Base-by-base conservation (phyloP, 2,888 invertebrate genomes). In the Adela reaumurella region DNA sequence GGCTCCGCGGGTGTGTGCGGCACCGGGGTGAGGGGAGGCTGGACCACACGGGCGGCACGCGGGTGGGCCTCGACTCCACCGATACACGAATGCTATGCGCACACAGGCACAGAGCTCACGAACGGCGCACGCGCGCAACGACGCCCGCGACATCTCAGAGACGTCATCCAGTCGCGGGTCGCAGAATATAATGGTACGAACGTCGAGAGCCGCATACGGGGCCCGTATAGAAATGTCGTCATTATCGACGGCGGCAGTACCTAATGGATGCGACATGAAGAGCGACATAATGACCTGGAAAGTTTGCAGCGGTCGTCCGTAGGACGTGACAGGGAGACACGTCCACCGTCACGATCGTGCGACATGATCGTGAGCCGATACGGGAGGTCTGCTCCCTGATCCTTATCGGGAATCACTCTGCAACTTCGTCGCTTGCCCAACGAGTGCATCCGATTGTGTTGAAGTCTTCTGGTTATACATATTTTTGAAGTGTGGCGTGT, bases 11-110 rank as follows among this genome's bases (percentile, higher is more conserved):
- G 52, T 60, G 58, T n/a, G 57, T 58, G 59, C 56, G 58, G 51
- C 56, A 55, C 59, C 56, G 61, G 59, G 57, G 62, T 54, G 55
- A 53, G 50, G 55, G 55, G 57, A 57, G 43, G 43, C 45, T 43
- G 45, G 81, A 81, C 80, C 81, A 81, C 81, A 79, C 74, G 72
- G 77, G 74, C 70, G 74, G 67, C 72, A 69, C 73, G 73, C 79
- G 81, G 80, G 81, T 80, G 81, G 81, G 72, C 74, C 59, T 59
- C 62, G 59, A 59, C 48, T 19, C 51, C 70, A 68, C 74, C 71
- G 73, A 72, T 70, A 76, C 74, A 68, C 70, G 67, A 35, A 14
- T 14, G 35, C 35, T 3, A n/a, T n/a, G n/a, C n/a, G 6, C 35
- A 35, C 35, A 35, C 63, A 67, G 69, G 67, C 68, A 67, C 70